Conservation (phyloP, 2,888 invertebrate genomes). For the Polymixis lichenea region DNA sequence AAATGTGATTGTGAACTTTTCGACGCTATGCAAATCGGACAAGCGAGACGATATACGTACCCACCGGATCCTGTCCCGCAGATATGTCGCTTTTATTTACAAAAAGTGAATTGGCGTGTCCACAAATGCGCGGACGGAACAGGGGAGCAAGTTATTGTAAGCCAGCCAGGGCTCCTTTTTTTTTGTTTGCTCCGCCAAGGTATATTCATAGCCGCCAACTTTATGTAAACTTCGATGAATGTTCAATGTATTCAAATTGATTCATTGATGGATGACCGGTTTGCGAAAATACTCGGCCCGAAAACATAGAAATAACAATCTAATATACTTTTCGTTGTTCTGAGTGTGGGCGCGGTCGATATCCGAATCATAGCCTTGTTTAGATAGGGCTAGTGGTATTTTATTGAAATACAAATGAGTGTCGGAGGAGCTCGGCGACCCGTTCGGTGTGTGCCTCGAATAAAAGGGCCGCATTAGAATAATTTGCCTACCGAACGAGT, state of each 20-base stretch:
- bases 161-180: slow-evolving; percentile 74
- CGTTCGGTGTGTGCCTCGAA: slow-evolving; percentile 87
- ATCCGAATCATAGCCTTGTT: slow-evolving; percentile 84
- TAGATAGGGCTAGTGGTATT: slow-evolving; percentile 89
- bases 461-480: slow-evolving; percentile 90
- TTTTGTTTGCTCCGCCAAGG: slow-evolving; percentile 76
- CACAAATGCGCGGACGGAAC: slow-evolving; percentile 70
- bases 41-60: slow-evolving; percentile 81
- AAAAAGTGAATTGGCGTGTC: slow-evolving; percentile 79
- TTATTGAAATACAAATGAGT: slow-evolving; percentile 90
- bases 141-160: slow-evolving; percentile 75
- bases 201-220: slow-evolving; percentile 77
- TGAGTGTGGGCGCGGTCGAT: slow-evolving; percentile 68
- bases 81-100: slow-evolving; percentile 81
- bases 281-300: slow-evolving; percentile 77
- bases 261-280: slow-evolving; percentile 83
- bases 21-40: slow-evolving; percentile 89
- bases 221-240: slow-evolving; percentile 82
- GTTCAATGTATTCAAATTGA: slow-evolving; percentile 87
- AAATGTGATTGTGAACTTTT: slow-evolving; percentile 90
- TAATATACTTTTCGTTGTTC: slow-evolving; percentile 72
- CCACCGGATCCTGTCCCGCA: slow-evolving; percentile 76
- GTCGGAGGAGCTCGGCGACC: slow-evolving; percentile 81
- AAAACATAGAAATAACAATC: slow-evolving; percentile 80
- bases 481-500: slow-evolving; percentile 88